Percentiles rank a stretch among this genome's conserved stretches.
Evolutionary conservation across 2,888 invertebrate genomes (phyloP).

Genomic region (Papilio gigon): DNA sequence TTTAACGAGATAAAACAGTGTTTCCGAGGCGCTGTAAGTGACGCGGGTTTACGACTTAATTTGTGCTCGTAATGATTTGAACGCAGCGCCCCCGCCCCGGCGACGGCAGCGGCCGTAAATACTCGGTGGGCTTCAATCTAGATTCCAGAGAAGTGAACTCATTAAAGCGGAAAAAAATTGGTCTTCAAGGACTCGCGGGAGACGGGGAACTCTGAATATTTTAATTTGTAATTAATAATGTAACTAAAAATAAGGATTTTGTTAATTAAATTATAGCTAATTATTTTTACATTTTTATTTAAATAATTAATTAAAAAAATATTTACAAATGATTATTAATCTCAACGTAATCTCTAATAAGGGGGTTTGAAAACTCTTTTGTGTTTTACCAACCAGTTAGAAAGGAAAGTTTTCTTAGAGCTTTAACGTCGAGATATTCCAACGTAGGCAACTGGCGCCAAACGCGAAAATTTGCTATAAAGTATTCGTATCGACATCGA

Average conservation of each 20-base stretch:
- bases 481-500: too few relatives aligned
- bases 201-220: neutral
- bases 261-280: too few relatives aligned
- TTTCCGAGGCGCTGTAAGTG: constrained; percentile 21
- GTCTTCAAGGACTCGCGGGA: neutral
- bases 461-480: too few relatives aligned
- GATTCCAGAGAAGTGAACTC: constrained; percentile 14
- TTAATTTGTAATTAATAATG: neutral
- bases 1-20: constrained; percentile 13
- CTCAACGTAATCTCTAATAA: too few relatives aligned
- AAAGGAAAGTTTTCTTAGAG: too few relatives aligned
- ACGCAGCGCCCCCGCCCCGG: constrained; percentile 10
- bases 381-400: too few relatives aligned
- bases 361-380: too few relatives aligned
- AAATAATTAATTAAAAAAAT: too few relatives aligned
- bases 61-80: constrained; percentile 24
- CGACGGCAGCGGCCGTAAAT: constrained; percentile 5
- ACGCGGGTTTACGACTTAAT: constrained; percentile 20
- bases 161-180: constrained; percentile 9
- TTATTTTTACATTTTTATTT: too few relatives aligned
- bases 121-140: constrained; percentile 13
- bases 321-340: too few relatives aligned
- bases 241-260: neutral
- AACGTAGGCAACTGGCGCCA: too few relatives aligned
- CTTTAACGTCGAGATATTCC: too few relatives aligned